Base-by-base conservation (phyloP, 2,797 vertebrate species). In the Heterohyrax brucei region DNA sequence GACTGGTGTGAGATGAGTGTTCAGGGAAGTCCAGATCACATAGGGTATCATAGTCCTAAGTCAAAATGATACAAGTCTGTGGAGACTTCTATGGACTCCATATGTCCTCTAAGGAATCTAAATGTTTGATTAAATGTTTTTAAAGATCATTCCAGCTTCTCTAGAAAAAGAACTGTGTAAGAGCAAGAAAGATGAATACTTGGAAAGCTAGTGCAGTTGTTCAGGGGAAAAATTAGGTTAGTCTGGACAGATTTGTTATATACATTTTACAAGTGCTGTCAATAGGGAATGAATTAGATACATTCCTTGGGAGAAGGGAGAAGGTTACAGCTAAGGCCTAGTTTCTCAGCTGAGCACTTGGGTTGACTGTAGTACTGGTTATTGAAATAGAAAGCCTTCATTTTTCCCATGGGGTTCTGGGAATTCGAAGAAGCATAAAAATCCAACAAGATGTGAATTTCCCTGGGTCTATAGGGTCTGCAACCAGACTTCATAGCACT, bases 351-450 rank as follows among this genome's bases (percentile, higher is more conserved):
- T 75, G 64, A 91, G 61, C n/a, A 24, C 50, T 28, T 61, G 16
- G 30, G 18, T 72, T 7, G 46, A 87, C 61, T 66, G 7, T 50
- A 14, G 4, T 50, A 6, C 9, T 53, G 13, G 70, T 72, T 88
- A 61, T 28, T 80, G 94, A 94, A 89, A 78, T 59, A 61, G 33
- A 66, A 66, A 64, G 2, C 24, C 26, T 92, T 92, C 87, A 13
- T 84, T 83, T 39, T 95, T 89, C 62, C 46, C 44, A 13, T 76
- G 81, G 44, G 28, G 53, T 96, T 91, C 26, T 76, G 28, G n/a
- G 44, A 93, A 92, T 82, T 82, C 50, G 26, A 86, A 88, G 91
- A 85, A 77, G n/a, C 50, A 50, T 76, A 70, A 80, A 56, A 70
- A 46, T 5, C 64, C 68, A 81, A n/a, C 59, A 46, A 76, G 62